Evolutionary conservation across 2,888 invertebrate species (phyloP), one percentile per base, ranked within the genome.

Genomic region (Laothoe populi): DNA sequence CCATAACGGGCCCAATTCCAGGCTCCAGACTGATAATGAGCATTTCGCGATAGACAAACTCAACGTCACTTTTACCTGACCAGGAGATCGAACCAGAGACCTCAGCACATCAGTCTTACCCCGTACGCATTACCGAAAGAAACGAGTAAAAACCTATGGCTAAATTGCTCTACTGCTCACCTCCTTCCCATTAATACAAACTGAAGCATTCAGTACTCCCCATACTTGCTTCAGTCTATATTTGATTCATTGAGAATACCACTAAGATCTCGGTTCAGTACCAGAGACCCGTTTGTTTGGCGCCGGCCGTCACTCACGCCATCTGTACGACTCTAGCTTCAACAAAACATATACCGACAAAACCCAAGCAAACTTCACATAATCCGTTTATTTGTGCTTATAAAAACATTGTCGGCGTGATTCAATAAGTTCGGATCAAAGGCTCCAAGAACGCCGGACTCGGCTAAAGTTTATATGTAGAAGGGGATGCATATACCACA

Each of bases 341-440:
- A 61, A 53, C 53, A 61, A 61, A 61, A 61, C 53, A 61, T 53
- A 42, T 53, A n/a, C 24, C 40, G 60, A 49, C 42, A 63, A 68
- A 70, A 68, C 65, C 64, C 26, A 65, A 63, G 65, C 72, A 72
- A 77, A 74, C 75, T 72, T 70, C 67, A 70, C 69, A 70, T 68
- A 77, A 67, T 63, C 62, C 64, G 60, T 66, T 70, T 63, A 66
- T 77, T 75, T 73, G 70, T 73, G 70, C 67, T 69, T 68, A 67
- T 68, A 70, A 75, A 74, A 74, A 71, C 71, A 76, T 71, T 67
- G 70, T 67, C 64, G 35, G 64, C 63, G 48, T 61, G 58, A 62
- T 53, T 35, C 57, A 57, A 57, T 46, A 45, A 31, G 31, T 4
- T 10, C 11, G 35, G 53, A 53, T 53, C 53, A 53, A 53, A 53